Evolutionary conservation across 1,140 invertebrate genomes (phyloP).

Genomic region (Drosophila orena): DNA sequence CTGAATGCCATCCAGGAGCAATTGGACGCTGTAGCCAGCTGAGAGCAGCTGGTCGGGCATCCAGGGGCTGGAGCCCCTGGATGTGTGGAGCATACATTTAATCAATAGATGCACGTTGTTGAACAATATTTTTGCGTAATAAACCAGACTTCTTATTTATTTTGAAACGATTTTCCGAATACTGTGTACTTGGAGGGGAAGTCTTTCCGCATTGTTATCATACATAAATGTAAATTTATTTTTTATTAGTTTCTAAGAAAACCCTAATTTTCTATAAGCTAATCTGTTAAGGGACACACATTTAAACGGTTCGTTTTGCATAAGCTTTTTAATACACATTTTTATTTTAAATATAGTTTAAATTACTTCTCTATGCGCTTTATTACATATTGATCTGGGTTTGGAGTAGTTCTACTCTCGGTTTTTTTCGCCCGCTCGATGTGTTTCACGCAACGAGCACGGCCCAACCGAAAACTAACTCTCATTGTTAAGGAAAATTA

Average conservation of each 20-base stretch:
- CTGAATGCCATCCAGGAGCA: slow-evolving; percentile 65
- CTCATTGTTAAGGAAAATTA: slow-evolving; percentile 28
- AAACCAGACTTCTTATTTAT: not conserved
- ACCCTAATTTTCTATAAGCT: not conserved
- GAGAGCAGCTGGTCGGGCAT: slow-evolving; percentile 3
- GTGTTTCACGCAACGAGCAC: not conserved
- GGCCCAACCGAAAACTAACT: slow-evolving; percentile 2
- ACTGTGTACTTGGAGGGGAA: too few relatives aligned
- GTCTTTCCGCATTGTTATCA: too few relatives aligned
- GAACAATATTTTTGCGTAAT: slow-evolving; percentile 1
- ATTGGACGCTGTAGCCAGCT: slow-evolving; percentile 29
- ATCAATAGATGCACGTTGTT: not conserved
- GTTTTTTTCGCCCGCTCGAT: not conserved
- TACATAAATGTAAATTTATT: not conserved
- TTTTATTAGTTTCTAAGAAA: not conserved
- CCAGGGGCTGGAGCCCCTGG: not conserved
- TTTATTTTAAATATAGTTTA: slow-evolving; percentile 41
- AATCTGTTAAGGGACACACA: not conserved
- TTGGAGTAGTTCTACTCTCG: slow-evolving; percentile 11
- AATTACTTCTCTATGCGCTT: slow-evolving; percentile 28
- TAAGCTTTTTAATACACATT: slow-evolving; percentile 31
- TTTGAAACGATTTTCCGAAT: not conserved
- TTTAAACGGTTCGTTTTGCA: not conserved
- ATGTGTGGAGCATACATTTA: too few relatives aligned
- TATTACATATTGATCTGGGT: slow-evolving; percentile 29